A percentile compares a stretch with the other conserved stretches of the same genome.
Evolutionary conservation across 2,888 invertebrate genomes (phyloP).

Genomic region (Branchinecta sandiegonensis): DNA sequence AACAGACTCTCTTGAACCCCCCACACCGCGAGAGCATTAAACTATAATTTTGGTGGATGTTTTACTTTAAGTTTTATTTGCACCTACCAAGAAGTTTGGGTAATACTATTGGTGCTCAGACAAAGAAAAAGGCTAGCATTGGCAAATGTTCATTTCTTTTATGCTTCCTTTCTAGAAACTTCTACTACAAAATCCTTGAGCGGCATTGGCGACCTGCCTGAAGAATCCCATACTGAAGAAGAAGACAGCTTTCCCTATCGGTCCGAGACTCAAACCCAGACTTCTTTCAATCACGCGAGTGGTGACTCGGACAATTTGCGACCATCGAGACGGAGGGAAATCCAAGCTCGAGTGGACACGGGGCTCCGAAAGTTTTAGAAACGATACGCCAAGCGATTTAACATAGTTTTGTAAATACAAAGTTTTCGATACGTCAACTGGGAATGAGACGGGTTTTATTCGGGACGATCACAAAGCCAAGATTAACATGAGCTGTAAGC

Average conservation of each 20-base stretch:
- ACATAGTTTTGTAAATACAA: too few relatives aligned
- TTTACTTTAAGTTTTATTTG: too few relatives aligned
- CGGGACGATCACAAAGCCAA: too few relatives aligned
- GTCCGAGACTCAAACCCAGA: not conserved
- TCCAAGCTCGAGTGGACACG: not conserved
- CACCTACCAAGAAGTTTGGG: too few relatives aligned
- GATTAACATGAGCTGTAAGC: too few relatives aligned
- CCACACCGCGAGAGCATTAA: too few relatives aligned
- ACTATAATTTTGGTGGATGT: too few relatives aligned
- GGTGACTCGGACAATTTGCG: not conserved
- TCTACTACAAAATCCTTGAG: constrained; percentile 16
- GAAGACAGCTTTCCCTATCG: not conserved
- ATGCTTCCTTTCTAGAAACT: not conserved
- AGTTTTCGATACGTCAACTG: too few relatives aligned
- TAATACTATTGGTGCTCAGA: not conserved
- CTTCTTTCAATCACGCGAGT: not conserved
- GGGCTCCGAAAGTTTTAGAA: too few relatives aligned
- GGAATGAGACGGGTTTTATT: too few relatives aligned
- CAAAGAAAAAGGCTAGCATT: not conserved
- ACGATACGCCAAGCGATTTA: too few relatives aligned
- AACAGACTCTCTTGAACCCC: too few relatives aligned
- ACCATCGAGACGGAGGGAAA: not conserved
- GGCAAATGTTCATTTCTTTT: not conserved
- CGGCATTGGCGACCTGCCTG: constrained; percentile 15
- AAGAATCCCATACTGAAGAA: not conserved